Base-by-base conservation (phyloP, 2,888 invertebrate species). In the Drosophila subsilvestris region DNA sequence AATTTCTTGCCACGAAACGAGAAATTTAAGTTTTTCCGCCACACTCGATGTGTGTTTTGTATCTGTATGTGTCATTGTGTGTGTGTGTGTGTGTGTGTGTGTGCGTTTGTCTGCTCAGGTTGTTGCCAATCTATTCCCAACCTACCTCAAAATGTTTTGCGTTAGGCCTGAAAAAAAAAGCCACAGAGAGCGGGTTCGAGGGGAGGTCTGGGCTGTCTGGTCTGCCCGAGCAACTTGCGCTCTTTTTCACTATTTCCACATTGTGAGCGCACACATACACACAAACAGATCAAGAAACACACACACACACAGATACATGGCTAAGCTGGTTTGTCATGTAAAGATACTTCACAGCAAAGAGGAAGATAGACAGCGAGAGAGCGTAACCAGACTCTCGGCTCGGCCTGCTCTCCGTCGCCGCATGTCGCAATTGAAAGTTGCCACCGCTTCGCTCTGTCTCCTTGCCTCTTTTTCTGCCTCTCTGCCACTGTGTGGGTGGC, bases 121-220 rank as follows among this genome's bases (percentile, higher is more conserved):
- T 88, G 88, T 80, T 86, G 88, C 77, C 85, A 88, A 88, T 80
- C 83, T 88, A 86, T 89, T 90, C 91, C 86, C 90, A 90, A 90
- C 90, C 90, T 90, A 90, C 90, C 90, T 90, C 90, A 90, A 90
- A 85, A 80, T 76, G 82, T 89, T 90, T 90, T 88, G 77, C 85
- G 87, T 90, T 90, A 90, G 82, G 87, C 88, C 86, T 86, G 78
- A 87, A 67, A 66, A 67, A 66, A 62, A 66, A 79, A 86, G 78
- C 85, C 80, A 80, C 82, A 77, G 86, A 77, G 86, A 79, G 85
- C 85, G 77, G 79, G 86, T 82, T 82, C 76, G 80, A 75, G 56
- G 74, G 74, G 43, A 18, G 50, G 42, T 47, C 25, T 42, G 42
- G 42, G 20, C 22, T 14, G 50, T n/a, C 6, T 49, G 57, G 37